phyloP scores from a whole-genome alignment of 2,888 invertebrate species.

The Hecatera dysodea region DNA sequence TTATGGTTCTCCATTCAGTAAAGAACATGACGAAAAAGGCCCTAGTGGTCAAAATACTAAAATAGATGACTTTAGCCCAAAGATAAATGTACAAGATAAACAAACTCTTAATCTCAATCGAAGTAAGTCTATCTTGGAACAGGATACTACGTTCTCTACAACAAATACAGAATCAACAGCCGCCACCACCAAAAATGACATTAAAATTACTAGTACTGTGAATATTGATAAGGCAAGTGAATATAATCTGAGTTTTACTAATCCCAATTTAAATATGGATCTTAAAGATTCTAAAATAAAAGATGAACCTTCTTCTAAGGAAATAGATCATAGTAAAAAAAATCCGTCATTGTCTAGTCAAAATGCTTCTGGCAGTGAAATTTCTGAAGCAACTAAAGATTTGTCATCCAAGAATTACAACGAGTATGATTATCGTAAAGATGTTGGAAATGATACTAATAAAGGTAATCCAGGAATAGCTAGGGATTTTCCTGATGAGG shows the following conservation, averaged over 20 bases:
- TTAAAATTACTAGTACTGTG: not conserved
- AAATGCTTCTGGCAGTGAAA: not conserved
- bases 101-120: not conserved
- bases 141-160: not conserved
- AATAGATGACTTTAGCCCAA: not conserved
- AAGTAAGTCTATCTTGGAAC: not conserved
- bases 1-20: constrained; percentile 7
- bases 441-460: not conserved
- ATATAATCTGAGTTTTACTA: not conserved
- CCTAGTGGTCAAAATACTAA: not conserved
- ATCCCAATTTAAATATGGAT: not conserved
- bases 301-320: not conserved
- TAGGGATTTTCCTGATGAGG: not conserved
- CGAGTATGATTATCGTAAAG: not conserved
- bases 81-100: not conserved
- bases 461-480: not conserved
- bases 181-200: not conserved
- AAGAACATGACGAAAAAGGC: not conserved
- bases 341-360: not conserved
- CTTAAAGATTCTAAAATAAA: not conserved
- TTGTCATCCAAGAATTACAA: not conserved
- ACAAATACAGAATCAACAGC: not conserved
- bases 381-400: not conserved
- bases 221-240: not conserved
- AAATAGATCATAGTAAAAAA: not conserved